A percentile compares a stretch with the other conserved stretches of the same genome.
Evolutionary conservation across 2,113 vertebrate species (phyloP).

Genomic region (Piaya cayana): DNA sequence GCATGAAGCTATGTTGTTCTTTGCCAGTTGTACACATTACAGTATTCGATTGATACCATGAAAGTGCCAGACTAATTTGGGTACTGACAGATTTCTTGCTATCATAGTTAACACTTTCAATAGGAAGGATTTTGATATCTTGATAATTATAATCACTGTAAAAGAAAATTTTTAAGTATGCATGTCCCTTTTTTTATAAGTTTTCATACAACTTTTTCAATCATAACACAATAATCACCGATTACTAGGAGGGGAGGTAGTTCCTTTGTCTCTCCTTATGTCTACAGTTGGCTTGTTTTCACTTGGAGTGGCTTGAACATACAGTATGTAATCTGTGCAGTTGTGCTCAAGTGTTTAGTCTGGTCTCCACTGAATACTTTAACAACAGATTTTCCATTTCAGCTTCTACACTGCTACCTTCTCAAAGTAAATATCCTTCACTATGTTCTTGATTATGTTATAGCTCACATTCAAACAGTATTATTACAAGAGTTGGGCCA

Average conservation of each 20-base stretch:
- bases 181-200: background rate
- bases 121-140: background rate
- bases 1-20: constrained; percentile 22
- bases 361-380: constrained; percentile 4
- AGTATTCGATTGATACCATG: constrained; percentile 40
- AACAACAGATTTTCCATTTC: constrained; percentile 32
- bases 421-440: background rate
- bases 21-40: constrained; percentile 40
- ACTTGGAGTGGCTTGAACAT: constrained; percentile 22
- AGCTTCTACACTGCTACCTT: background rate
- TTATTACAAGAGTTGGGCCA: background rate
- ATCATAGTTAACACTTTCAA: constrained; percentile 21
- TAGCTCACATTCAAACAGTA: background rate
- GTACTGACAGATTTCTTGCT: constrained; percentile 31
- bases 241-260: background rate
- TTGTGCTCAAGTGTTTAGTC: constrained; percentile 15
- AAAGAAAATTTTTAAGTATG: background rate
- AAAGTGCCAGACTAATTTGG: constrained; percentile 53
- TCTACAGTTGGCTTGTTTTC: constrained; percentile 7
- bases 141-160: background rate
- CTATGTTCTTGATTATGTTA: background rate
- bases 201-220: constrained; percentile 11
- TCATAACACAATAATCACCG: background rate
- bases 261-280: background rate
- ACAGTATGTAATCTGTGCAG: constrained; percentile 29